Evolutionary conservation across 2,797 vertebrate species (phyloP), one percentile per base, ranked within the genome.

Genomic region (Eurystomus glaucurus): DNA sequence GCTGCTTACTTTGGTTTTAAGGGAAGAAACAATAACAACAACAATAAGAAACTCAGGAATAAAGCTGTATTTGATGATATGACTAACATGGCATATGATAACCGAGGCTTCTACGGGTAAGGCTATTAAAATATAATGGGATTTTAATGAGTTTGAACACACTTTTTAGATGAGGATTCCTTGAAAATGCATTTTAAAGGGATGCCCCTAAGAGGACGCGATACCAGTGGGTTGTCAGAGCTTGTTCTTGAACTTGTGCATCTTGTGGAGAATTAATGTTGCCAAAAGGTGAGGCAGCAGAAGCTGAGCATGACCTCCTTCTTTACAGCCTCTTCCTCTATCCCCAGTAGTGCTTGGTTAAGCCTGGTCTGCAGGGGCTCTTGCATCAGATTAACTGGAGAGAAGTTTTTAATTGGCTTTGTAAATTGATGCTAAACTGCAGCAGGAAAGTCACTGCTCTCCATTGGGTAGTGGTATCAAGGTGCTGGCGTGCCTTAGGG

Each of bases 21-120:
- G 96, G 98, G 98, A 85, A 97, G 98, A 88, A 99, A 99, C 97
- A 98, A 98, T 90, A 99, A 98, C 94, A 99, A 99, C 95, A 99
- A 97, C 62, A 98, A 98, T 45, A 98, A 98, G 92, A 98, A 98
- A 88, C 96, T 95, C 62, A 88, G 97, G 78, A 97, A 96, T 75
- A 95, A 95, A 71, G 85, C 92, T 15, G 8, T 23, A 10, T 88
- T 88, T 11, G 82, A 78, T 18, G 92, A 84, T 4, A 41, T 65
- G 88, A 33, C 81, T 66, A 78, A 92, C 48, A 70, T 94, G 65
- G 92, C 94, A 1, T 98, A 98, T 5, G 98, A 99, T 81, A 98
- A 98, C 94, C 96, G 89, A 86, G 97, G 79, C 54, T 98, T 98
- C 76, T 98, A 95, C 98, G 98, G 97, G 99, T 99, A 96, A 98